Conservation (phyloP, 2,797 vertebrate species). For the Caiman crocodilus region DNA sequence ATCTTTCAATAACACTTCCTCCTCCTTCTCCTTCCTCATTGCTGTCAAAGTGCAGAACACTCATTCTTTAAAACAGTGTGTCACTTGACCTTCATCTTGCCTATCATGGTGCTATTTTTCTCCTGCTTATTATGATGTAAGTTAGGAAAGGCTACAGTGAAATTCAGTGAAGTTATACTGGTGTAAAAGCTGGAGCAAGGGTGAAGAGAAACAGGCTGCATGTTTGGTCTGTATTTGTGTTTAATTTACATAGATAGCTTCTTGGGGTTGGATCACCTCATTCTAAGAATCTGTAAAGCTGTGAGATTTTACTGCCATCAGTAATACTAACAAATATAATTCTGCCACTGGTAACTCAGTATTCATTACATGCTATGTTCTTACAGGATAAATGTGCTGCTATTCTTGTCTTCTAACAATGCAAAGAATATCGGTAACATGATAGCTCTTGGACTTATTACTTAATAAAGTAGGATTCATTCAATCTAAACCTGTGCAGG, state of each 20-base stretch:
- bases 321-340: neutral
- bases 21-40: neutral
- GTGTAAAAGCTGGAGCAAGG: neutral
- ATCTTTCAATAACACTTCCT: neutral
- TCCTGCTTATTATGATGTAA: neutral
- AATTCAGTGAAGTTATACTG: neutral
- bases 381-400: neutral
- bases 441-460: neutral
- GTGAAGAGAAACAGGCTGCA: fast-evolving
- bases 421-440: neutral
- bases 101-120: neutral
- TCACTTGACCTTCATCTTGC: neutral
- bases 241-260: neutral
- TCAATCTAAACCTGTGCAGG: neutral
- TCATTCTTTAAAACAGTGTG: neutral
- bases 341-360: neutral
- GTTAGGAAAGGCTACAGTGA: neutral
- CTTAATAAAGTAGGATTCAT: neutral
- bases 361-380: neutral
- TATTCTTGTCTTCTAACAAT: neutral
- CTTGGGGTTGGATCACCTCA: neutral
- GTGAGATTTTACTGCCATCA: neutral
- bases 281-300: neutral
- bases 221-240: neutral
- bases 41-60: neutral